A percentile compares a stretch with the other conserved stretches of the same genome.
Conservation (phyloP, 1,140 invertebrate genomes). For the Xylocopa sonorina region DNA sequence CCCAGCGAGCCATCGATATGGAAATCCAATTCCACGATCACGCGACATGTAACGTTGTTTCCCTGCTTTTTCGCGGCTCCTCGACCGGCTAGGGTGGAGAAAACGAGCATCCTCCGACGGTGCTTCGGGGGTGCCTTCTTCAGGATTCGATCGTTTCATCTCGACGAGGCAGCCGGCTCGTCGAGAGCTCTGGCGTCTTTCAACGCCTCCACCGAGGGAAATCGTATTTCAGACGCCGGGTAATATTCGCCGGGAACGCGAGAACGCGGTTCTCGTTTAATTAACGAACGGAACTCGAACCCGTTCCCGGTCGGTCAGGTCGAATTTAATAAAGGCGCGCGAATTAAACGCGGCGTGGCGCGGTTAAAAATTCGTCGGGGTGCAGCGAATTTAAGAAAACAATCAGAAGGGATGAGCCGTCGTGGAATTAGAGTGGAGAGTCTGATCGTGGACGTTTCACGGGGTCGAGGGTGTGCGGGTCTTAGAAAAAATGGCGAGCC, state of each 20-base stretch:
- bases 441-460: too few relatives aligned
- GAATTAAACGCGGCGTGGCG: constrained; percentile 16
- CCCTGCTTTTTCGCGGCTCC: background rate
- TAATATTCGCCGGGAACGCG: background rate
- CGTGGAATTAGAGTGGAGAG: too few relatives aligned
- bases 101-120: background rate
- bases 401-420: too few relatives aligned
- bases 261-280: constrained; percentile 20
- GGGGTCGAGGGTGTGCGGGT: too few relatives aligned
- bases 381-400: too few relatives aligned
- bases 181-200: background rate
- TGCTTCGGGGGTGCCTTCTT: background rate
- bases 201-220: background rate
- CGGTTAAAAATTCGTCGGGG: constrained; percentile 32
- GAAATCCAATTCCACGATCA: constrained; percentile 28
- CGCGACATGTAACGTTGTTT: constrained; percentile 31
- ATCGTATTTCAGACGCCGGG: constrained; percentile 16
- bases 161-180: background rate
- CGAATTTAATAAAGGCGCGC: constrained; percentile 33
- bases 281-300: constrained; percentile 22
- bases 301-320: background rate
- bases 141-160: constrained; percentile 4
- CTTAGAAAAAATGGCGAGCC: too few relatives aligned
- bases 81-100: background rate
- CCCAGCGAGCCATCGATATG: constrained; percentile 28